A percentile compares a stretch with the other conserved stretches of the same genome.
Conservation (phyloP, 92 coral and sea anemone species). For the Actinernus sp. region DNA sequence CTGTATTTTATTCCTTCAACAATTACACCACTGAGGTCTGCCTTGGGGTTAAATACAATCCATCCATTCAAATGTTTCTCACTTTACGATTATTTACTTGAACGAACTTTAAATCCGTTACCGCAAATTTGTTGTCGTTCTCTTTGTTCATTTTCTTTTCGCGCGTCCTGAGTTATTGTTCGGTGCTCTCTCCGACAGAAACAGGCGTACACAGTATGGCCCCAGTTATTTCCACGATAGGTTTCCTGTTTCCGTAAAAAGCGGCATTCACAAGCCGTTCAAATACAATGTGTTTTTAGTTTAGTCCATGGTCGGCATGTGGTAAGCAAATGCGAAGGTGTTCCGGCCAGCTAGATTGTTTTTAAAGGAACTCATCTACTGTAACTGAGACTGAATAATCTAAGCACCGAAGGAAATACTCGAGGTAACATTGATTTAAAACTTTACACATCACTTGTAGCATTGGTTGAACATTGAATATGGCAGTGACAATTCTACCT, state of each 20-base stretch:
- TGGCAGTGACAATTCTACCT: no score
- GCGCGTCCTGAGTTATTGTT: no score
- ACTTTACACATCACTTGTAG: no score
- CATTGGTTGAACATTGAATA: no score
- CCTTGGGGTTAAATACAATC: neutral
- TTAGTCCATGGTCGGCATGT: conserved; percentile 26
- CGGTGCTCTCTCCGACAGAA: no score
- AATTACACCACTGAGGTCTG: neutral
- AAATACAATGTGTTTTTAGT: conserved; percentile 36
- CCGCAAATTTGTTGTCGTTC: neutral
- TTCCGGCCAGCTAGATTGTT: no score
- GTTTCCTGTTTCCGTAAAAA: conserved; percentile 43
- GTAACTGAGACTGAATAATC: no score
- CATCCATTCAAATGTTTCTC: no score
- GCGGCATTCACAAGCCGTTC: conserved; percentile 18
- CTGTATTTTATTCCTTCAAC: conserved; percentile 6
- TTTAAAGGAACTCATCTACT: no score
- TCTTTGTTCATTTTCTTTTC: neutral
- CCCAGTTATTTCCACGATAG: conserved; percentile 2
- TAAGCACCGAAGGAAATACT: no score
- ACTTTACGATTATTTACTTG: no score
- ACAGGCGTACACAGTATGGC: neutral
- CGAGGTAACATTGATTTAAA: no score
- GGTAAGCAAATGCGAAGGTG: conserved; percentile 42
- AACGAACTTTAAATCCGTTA: neutral